Evolutionary conservation across 2,888 invertebrate genomes (phyloP).

Genomic region (Thecocarcelia acutangulata): DNA sequence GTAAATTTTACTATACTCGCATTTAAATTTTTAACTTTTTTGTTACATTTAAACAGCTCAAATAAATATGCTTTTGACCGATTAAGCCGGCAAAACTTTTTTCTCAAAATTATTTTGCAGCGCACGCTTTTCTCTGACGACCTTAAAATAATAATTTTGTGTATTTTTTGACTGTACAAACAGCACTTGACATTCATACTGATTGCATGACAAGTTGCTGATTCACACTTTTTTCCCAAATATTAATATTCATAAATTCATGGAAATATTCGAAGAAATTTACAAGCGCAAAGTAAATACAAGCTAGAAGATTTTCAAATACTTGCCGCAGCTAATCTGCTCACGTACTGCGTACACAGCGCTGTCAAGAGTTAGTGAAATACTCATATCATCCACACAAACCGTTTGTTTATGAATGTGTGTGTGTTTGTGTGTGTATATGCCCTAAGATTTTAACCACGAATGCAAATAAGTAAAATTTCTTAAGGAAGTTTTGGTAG

Average conservation of each 20-base stretch:
- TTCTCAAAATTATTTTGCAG: no score
- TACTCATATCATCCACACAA: no score
- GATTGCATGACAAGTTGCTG: conserved; percentile 16
- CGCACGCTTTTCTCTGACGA: neutral
- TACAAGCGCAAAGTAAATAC: neutral
- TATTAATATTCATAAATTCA: conserved; percentile 36
- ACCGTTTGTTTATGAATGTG: no score
- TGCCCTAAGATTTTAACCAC: no score
- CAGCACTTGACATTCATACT: conserved; percentile 9
- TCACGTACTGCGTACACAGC: neutral
- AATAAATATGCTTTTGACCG: no score
- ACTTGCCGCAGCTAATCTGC: neutral
- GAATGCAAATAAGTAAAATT: no score
- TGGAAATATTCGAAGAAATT: neutral
- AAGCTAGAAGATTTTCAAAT: neutral
- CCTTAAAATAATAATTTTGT: neutral
- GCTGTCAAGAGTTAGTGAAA: neutral
- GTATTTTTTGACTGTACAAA: neutral
- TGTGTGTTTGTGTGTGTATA: no score
- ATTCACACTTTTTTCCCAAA: neutral
- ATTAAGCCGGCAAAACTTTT: no score
- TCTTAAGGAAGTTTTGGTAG: no score
- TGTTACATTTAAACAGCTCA: no score
- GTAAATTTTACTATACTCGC: no score
- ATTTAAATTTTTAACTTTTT: no score